Evolutionary conservation across 2,888 invertebrate genomes (phyloP).

Genomic region (Amphiduros pacificus): DNA sequence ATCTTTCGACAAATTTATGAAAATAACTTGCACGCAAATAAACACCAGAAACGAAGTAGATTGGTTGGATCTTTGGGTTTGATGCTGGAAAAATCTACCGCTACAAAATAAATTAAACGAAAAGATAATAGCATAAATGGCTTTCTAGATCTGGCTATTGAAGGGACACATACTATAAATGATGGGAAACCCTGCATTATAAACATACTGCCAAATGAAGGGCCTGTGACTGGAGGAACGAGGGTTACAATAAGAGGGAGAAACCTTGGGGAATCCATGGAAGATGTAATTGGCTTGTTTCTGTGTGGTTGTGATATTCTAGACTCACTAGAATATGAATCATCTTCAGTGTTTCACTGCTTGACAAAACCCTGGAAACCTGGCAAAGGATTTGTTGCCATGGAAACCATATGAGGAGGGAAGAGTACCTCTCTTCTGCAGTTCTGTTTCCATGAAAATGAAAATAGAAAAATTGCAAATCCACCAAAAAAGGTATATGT

Average conservation of each 20-base stretch:
- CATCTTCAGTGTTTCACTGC: constrained; percentile 42
- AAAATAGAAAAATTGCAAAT: too few relatives aligned
- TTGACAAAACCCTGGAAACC: constrained; percentile 48
- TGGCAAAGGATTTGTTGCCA: constrained; percentile 45
- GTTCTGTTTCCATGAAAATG: too few relatives aligned
- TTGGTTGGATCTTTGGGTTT: too few relatives aligned
- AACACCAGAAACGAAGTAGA: too few relatives aligned
- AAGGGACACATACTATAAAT: too few relatives aligned
- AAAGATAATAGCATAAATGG: too few relatives aligned
- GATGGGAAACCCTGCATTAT: constrained; percentile 52
- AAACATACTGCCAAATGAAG: constrained; percentile 45
- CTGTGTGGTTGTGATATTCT: constrained; percentile 53
- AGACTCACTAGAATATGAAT: constrained; percentile 48
- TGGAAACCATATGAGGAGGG: constrained; percentile 54
- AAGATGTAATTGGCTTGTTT: constrained; percentile 49
- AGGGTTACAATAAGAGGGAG: constrained; percentile 46
- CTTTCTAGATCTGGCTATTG: too few relatives aligned
- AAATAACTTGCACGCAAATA: too few relatives aligned
- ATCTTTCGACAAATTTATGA: too few relatives aligned
- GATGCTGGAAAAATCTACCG: too few relatives aligned
- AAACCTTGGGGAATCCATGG: constrained; percentile 48
- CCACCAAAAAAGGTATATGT: too few relatives aligned
- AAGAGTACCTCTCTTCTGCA: constrained; percentile 29
- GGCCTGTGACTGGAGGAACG: constrained; percentile 46
- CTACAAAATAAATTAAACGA: too few relatives aligned